A percentile compares a stretch with the other conserved stretches of the same genome.
Evolutionary conservation across 2,797 vertebrate genomes (phyloP).

Genomic region (Catharus ustulatus): DNA sequence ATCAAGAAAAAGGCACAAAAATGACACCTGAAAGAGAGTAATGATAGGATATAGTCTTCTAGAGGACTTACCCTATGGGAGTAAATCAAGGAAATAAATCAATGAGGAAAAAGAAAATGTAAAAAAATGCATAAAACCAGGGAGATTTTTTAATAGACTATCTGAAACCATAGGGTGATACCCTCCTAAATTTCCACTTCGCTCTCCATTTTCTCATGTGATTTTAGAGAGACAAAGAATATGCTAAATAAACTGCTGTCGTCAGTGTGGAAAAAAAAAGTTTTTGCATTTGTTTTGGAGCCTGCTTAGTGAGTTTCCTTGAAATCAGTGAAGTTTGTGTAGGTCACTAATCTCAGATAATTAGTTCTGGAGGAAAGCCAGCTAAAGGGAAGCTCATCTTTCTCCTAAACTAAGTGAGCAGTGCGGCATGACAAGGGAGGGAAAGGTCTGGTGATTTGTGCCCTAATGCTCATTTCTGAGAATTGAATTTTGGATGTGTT

Average conservation of each 20-base stretch:
- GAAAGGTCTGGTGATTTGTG: not conserved
- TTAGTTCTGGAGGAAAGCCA: conserved; percentile 51
- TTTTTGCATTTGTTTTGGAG: not conserved
- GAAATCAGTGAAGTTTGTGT: conserved; percentile 37
- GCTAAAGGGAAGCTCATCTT: not conserved
- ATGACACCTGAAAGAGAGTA: not conserved
- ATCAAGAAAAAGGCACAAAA: not conserved
- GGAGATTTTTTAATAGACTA: not conserved
- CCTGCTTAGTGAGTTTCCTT: not conserved
- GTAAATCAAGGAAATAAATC: not conserved
- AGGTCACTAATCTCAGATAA: conserved; percentile 50
- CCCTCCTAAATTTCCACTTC: not conserved
- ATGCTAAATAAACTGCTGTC: not conserved
- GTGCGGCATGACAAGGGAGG: not conserved
- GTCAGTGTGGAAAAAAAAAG: not conserved
- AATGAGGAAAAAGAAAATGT: not conserved
- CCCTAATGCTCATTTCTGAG: not conserved
- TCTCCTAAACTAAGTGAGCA: not conserved
- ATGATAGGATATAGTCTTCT: not conserved
- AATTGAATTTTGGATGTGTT: not conserved
- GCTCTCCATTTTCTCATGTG: not conserved
- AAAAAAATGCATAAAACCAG: not conserved
- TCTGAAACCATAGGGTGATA: not conserved
- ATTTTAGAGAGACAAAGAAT: not conserved
- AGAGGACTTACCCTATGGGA: not conserved